A percentile compares a stretch with the other conserved stretches of the same genome.
Conservation (phyloP, 2,888 invertebrate species). For the Lamproptera curius region DNA sequence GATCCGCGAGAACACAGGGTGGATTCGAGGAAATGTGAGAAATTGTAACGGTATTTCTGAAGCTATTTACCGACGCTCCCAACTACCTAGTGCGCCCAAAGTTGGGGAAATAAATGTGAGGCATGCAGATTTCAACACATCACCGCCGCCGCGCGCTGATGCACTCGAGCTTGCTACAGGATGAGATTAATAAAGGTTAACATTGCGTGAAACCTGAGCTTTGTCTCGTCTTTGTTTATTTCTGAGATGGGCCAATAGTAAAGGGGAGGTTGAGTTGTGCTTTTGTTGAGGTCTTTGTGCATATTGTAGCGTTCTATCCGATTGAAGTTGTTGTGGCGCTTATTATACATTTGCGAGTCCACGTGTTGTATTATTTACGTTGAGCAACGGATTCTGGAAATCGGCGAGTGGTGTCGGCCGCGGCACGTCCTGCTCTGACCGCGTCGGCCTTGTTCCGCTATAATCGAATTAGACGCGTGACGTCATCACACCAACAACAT, state of each 20-base stretch:
- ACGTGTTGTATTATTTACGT: constrained; percentile 6
- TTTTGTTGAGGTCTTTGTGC: constrained; percentile 34
- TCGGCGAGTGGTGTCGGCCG: constrained; percentile 19
- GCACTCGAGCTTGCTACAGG: constrained; percentile 6
- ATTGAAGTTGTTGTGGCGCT: constrained; percentile 1
- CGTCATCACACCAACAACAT: constrained; percentile 54
- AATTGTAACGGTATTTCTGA: constrained; percentile 68
- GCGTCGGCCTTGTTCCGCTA: constrained; percentile 54
- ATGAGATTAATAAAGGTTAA: constrained; percentile 20
- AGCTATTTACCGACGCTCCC: constrained; percentile 16
- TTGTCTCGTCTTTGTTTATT: constrained; percentile 23
- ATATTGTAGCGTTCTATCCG: constrained; percentile 12
- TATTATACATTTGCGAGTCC: constrained; percentile 2
- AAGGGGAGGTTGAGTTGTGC: constrained; percentile 25
- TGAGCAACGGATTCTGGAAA: constrained; percentile 1
- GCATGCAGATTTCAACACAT: constrained; percentile 13
- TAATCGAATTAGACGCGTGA: constrained; percentile 70
- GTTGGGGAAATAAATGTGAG: neutral
- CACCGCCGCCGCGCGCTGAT: constrained; percentile 12
- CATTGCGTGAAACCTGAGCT: constrained; percentile 20
- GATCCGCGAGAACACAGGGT: constrained; percentile 51
- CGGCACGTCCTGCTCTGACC: constrained; percentile 41
- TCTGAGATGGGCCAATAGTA: constrained; percentile 28
- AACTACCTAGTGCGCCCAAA: constrained; percentile 1
- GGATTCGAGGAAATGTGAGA: constrained; percentile 69